Evolutionary conservation across 1,140 invertebrate genomes (phyloP), one percentile per base, ranked within the genome.

Genomic region (Aphidius gifuensis): DNA sequence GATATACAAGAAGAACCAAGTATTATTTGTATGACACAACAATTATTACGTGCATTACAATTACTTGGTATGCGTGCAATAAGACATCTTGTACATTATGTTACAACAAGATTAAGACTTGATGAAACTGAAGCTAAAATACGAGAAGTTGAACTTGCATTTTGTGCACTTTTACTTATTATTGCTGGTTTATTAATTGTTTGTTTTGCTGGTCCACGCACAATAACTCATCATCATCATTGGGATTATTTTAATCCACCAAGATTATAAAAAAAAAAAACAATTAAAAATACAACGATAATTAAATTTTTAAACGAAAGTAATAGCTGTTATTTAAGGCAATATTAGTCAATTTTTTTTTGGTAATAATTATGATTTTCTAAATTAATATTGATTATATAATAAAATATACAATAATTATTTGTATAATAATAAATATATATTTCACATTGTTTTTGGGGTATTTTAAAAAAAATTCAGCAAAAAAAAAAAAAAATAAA

Each of bases 191-290:
- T 92, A 16, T 83, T 92, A 40, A 81, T 90, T 75, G 77, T 90
- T 32, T 87, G 86, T n/a, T 85, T 88, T 54, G 85, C 85, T 61
- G 85, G 85, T 48, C 86, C 87, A 42, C 84, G 85, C 64, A 87
- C 88, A 21, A 84, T 92, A 46, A 89, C 89, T 62, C 88, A 92
- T 74, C 87, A 91, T 71, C 85, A 87, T 68, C 86, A 87, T 63
- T 93, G 91, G 91, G 91, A 93, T 74, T 93, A 88, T 73, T 92
- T 90, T 68, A 91, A 90, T 82, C 90, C 90, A 23, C 90, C 88
- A 39, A 71, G 78, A 69, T 77, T 73, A 68, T 67, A 48, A 59
- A n/a, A 47, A 42, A 49, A 57, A 16, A 42, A 56, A 58, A 47
- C n/a, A n/a, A 16, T 16, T 16, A 16, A 16, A 45, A 61, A 62